phyloP scores from a whole-genome alignment of 1,140 invertebrate genomes.

The Galendromus occidentalis region DNA sequence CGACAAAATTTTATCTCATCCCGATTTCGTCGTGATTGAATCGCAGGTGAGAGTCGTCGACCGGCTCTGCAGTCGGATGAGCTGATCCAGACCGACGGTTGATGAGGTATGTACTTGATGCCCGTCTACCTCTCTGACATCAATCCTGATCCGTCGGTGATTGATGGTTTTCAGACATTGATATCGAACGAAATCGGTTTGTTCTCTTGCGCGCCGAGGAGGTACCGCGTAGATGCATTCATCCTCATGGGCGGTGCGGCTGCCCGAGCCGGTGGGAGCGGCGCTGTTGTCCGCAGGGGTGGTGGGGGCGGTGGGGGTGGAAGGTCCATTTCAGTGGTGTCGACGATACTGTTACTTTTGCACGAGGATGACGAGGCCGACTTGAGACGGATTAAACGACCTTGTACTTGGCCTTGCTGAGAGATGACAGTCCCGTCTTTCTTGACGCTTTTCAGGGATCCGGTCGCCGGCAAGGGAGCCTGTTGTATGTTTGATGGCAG shows the following conservation, averaged over 20 bases:
- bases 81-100: too few species aligned
- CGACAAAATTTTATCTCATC: too few species aligned
- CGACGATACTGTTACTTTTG: background rate
- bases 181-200: conserved; percentile 5
- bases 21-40: too few species aligned
- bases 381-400: background rate
- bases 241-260: background rate
- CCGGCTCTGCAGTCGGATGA: too few species aligned
- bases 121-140: too few species aligned
- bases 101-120: too few species aligned
- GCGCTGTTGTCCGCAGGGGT: background rate
- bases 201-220: conserved; percentile 8
- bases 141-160: background rate
- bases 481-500: conserved; percentile 2
- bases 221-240: background rate
- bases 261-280: background rate
- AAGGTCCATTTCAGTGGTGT: background rate
- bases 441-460: too few species aligned
- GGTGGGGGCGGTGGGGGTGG: background rate
- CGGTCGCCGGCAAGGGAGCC: background rate
- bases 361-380: background rate
- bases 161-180: background rate
- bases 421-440: too few species aligned
- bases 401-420: background rate
- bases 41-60: too few species aligned